These are phyloP conservation scores for Podarcis raffonei DNA, from an alignment of 2,113 vertebrate species.

Conservation along the genomic window DNA sequence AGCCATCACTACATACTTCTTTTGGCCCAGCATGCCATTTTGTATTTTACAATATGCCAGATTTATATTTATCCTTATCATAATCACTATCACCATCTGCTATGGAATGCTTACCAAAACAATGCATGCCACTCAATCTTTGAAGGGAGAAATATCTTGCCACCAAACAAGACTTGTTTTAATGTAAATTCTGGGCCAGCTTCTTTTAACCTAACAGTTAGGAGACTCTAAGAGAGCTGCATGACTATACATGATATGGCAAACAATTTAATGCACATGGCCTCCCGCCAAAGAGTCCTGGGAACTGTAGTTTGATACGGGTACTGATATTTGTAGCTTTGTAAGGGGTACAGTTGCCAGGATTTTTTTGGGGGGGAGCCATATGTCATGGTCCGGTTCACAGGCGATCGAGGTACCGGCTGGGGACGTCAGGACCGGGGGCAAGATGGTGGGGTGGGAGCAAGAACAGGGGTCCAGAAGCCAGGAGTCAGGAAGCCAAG, in stretches of 20 bases:
- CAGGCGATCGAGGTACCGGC: no score
- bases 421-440: no score
- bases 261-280: not conserved
- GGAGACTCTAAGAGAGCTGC: not conserved
- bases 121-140: not conserved
- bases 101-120: not conserved
- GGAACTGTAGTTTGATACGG: no score
- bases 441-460: no score
- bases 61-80: not conserved
- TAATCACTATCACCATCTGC: not conserved
- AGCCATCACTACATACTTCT: not conserved
- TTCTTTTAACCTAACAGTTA: not conserved
- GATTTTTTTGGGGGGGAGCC: no score
- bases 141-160: not conserved
- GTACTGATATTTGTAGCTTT: no score
- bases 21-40: conserved; percentile 9
- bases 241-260: not conserved
- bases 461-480: no score
- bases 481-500: no score
- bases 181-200: not conserved
- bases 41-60: not conserved
- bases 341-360: no score
- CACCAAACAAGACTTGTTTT: not conserved
- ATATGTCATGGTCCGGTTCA: no score
- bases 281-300: no score